Conservation (phyloP, 2,113 vertebrate genomes). For the Oxyura jamaicensis region DNA sequence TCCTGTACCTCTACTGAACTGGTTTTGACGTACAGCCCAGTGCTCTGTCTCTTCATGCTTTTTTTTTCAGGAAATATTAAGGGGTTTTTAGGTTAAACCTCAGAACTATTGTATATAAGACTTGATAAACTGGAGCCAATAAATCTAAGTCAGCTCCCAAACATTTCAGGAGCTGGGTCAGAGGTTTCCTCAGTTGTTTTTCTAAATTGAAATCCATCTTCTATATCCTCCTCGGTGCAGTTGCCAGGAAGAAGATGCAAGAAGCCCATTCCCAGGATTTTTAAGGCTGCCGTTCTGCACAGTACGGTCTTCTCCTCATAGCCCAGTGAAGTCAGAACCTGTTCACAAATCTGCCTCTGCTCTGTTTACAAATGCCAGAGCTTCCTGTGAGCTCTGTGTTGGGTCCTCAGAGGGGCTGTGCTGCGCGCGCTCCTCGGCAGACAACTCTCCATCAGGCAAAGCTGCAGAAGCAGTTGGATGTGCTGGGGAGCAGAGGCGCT, state of each 20-base stretch:
- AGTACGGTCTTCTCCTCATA: not conserved
- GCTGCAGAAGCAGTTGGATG: not conserved
- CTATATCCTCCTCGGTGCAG: not conserved
- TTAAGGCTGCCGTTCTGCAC: not conserved
- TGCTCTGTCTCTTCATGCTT: not conserved
- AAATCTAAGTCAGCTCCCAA: not conserved
- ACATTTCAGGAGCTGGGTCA: conserved; percentile 32
- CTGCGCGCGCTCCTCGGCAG: rapidly evolving
- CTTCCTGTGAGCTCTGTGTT: rapidly evolving
- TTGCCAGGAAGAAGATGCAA: not conserved
- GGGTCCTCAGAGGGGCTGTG: not conserved
- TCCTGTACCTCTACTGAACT: rapidly evolving
- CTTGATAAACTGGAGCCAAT: not conserved
- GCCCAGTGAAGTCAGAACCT: not conserved
- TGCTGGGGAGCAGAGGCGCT: rapidly evolving
- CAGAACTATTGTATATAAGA: not conserved
- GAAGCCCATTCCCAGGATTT: not conserved
- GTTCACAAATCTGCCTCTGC: not conserved
- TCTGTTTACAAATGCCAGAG: not conserved
- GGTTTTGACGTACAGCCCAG: not conserved
- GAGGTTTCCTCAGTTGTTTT: not conserved
- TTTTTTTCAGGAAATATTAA: not conserved
- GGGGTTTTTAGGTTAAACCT: not conserved
- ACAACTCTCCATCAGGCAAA: rapidly evolving
- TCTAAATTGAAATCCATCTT: not conserved